Evolutionary conservation across 2,797 vertebrate species (phyloP).

Genomic region (Myotis planiceps): DNA sequence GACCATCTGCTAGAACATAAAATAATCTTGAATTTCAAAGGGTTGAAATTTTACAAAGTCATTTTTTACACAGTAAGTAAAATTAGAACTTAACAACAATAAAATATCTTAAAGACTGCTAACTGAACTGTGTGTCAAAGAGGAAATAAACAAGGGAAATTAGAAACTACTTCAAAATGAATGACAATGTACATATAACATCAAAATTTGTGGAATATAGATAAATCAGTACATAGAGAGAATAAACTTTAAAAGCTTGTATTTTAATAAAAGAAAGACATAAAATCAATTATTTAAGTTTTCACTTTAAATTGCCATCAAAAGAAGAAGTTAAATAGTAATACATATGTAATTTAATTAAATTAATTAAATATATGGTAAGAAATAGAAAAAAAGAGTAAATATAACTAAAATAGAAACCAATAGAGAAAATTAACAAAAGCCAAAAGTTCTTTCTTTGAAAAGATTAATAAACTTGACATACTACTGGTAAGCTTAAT

Average conservation of each 20-base stretch:
- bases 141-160: not conserved
- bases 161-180: conserved; percentile 26
- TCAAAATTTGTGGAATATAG: not conserved
- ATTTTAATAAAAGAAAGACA: conserved; percentile 9
- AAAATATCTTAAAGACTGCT: not conserved
- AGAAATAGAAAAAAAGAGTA: not conserved
- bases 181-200: not conserved
- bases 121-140: not conserved
- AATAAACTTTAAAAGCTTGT: not conserved
- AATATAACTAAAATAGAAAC: not conserved
- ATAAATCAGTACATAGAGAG: not conserved
- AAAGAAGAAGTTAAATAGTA: not conserved
- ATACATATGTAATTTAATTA: not conserved
- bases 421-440: not conserved
- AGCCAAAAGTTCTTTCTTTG: not conserved
- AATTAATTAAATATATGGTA: not conserved
- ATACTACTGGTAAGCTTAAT: not conserved
- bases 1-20: not conserved
- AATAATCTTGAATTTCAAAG: conserved; percentile 17
- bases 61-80: not conserved
- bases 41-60: not conserved
- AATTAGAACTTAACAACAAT: conserved; percentile 8
- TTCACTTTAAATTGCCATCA: not conserved
- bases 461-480: conserved; percentile 32
- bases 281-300: not conserved